Percentiles rank a stretch among this genome's conserved stretches.
phyloP scores from a whole-genome alignment of 2,797 vertebrate species.

The Pteronotus mesoamericanus region DNA sequence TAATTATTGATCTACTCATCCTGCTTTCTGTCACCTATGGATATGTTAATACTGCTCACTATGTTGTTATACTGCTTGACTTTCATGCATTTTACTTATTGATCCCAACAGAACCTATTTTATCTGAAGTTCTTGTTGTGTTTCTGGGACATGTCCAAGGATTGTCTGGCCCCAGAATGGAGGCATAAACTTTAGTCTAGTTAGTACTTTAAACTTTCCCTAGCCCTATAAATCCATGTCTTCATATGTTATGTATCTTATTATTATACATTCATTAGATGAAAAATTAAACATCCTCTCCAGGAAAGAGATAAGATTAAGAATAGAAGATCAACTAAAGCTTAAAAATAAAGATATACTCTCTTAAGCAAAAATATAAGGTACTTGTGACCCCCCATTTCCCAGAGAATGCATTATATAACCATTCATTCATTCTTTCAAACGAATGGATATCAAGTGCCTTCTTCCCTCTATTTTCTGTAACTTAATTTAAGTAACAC shows the following conservation, averaged over 20 bases:
- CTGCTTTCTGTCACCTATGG: neutral
- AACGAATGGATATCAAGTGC: neutral
- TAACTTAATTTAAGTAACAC: neutral
- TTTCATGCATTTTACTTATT: neutral
- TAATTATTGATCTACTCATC: neutral
- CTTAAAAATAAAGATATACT: neutral
- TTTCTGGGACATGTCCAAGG: neutral
- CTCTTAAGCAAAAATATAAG: neutral
- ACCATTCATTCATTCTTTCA: neutral
- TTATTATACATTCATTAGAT: neutral
- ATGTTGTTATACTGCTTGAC: neutral
- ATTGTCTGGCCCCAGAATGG: neutral
- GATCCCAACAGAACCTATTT: neutral
- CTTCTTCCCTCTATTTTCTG: neutral
- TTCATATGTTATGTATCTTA: neutral
- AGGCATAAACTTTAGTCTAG: neutral
- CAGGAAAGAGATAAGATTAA: neutral
- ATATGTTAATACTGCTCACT: neutral
- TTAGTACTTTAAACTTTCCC: neutral
- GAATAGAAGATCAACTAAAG: neutral
- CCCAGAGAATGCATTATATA: neutral
- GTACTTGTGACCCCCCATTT: neutral
- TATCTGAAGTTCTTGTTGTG: neutral
- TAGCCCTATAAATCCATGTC: neutral
- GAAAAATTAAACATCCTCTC: neutral